phyloP scores from a whole-genome alignment of 37 sponge, comb jelly and placozoan genomes.

The Dysidea cf. avara region DNA sequence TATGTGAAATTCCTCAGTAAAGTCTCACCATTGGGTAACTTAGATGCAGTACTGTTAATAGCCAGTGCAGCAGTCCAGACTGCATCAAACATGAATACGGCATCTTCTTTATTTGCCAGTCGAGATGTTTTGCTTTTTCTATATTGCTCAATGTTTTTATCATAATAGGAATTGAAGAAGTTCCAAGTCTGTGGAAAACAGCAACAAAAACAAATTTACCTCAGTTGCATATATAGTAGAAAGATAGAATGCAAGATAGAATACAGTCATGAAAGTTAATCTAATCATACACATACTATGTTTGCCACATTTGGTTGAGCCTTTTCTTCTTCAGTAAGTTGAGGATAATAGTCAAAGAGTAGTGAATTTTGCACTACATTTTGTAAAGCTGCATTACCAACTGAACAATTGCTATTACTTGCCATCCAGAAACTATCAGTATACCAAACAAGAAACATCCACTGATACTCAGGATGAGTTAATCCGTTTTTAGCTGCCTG shows the following conservation, averaged over 20 bases:
- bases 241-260: too few relatives aligned
- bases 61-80: constrained; percentile 57
- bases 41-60: constrained; percentile 17
- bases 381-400: not conserved
- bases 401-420: not conserved
- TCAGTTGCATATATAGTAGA: too few relatives aligned
- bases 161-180: too few relatives aligned
- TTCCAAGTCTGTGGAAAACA: too few relatives aligned
- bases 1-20: constrained; percentile 20
- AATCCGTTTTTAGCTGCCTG: too few relatives aligned
- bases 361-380: constrained; percentile 26
- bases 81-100: constrained; percentile 46
- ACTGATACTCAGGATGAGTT: constrained; percentile 14
- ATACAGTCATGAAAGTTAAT: too few relatives aligned
- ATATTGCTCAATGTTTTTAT: too few relatives aligned
- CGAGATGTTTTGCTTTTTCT: too few relatives aligned
- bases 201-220: too few relatives aligned
- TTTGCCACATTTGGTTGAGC: not conserved
- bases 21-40: not conserved
- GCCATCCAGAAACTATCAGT: constrained; percentile 40
- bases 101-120: not conserved
- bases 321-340: constrained; percentile 1
- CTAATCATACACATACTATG: too few relatives aligned
- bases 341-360: constrained; percentile 47
- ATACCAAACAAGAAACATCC: constrained; percentile 64